phyloP scores from a whole-genome alignment of 1,140 invertebrate genomes.

The Papilio dardanus region DNA sequence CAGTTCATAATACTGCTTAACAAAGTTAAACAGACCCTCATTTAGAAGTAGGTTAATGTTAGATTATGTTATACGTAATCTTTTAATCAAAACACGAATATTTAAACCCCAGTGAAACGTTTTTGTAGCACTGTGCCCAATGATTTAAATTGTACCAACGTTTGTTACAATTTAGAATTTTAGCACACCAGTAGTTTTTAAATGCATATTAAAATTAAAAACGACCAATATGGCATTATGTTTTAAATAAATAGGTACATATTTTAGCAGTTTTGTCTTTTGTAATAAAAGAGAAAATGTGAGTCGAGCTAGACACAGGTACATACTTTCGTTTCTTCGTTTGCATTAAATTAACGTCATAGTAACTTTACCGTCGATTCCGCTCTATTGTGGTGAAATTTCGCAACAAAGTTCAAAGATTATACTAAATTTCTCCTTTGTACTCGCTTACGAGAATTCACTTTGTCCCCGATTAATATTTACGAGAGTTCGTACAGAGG shows the following conservation, averaged over 20 bases:
- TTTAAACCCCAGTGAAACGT: neutral
- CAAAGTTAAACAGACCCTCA: neutral
- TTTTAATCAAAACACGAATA: neutral
- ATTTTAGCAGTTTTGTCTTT: neutral
- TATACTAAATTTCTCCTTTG: conserved; percentile 28
- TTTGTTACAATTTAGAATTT: too few relatives aligned
- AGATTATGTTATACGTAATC: neutral
- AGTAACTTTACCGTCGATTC: neutral
- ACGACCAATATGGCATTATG: neutral
- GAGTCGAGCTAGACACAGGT: too few relatives aligned
- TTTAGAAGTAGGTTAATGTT: conserved; percentile 3
- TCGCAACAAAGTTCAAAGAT: conserved; percentile 15
- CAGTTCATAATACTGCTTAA: neutral
- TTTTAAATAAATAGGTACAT: neutral
- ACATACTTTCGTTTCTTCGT: neutral
- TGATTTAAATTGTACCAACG: too few relatives aligned
- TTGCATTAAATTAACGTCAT: neutral
- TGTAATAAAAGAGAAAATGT: neutral
- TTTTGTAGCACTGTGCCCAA: neutral
- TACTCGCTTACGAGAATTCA: conserved; percentile 11
- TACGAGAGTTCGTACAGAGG: conserved; percentile 12
- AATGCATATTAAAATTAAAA: neutral
- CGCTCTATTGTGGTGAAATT: conserved; percentile 6
- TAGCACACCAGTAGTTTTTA: neutral
- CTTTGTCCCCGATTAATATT: conserved; percentile 31